Conservation (phyloP, 2,797 vertebrate genomes). For the Galagoides demidoff region DNA sequence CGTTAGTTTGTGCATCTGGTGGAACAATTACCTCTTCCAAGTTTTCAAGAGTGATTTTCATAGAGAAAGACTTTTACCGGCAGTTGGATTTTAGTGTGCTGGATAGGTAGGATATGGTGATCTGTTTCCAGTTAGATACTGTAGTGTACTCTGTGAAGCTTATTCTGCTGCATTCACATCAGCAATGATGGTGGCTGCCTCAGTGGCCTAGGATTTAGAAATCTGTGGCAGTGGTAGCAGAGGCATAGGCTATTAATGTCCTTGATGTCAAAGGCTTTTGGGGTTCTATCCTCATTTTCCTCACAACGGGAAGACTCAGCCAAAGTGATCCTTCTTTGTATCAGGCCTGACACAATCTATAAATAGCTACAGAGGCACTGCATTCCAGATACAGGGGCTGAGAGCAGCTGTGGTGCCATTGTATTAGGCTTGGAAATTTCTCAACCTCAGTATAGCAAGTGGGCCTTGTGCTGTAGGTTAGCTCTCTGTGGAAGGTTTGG, state of each 20-base stretch:
- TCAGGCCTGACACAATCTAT: neutral
- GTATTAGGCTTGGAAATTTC: neutral
- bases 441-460: neutral
- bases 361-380: neutral
- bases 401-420: neutral
- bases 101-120: neutral
- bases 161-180: neutral
- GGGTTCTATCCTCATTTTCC: neutral
- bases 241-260: neutral
- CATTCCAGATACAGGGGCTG: neutral
- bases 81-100: neutral
- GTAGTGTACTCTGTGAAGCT: neutral
- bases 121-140: neutral
- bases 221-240: neutral
- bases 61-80: neutral
- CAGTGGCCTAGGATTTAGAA: neutral
- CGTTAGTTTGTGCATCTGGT: neutral
- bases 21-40: neutral
- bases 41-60: neutral
- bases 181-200: neutral
- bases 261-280: neutral
- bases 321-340: neutral
- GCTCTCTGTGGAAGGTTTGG: neutral
- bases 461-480: neutral
- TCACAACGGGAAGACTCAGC: neutral